Evolutionary conservation across 2,797 vertebrate genomes (phyloP).

Genomic region (Cyclopterus lumpus): DNA sequence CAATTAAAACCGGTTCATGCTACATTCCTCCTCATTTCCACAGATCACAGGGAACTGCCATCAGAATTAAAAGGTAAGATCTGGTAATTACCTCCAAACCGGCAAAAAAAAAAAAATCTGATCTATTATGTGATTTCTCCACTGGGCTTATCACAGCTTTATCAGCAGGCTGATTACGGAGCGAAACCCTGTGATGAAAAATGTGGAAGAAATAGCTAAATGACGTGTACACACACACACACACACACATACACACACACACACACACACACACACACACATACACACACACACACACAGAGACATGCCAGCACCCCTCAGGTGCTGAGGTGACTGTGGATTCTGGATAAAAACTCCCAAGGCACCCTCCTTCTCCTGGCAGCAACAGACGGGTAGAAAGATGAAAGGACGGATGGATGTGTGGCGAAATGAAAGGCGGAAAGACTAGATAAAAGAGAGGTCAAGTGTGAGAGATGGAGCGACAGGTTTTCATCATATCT

Average conservation of each 20-base stretch:
- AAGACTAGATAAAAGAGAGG: constrained; percentile 58
- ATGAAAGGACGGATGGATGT: constrained; percentile 58
- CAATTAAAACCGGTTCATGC: constrained; percentile 72
- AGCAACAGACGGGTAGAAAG: constrained; percentile 55
- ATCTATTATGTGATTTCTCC: constrained; percentile 73
- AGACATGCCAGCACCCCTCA: constrained; percentile 2
- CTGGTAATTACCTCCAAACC: constrained; percentile 74
- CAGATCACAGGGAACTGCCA: constrained; percentile 67
- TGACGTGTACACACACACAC: constrained; percentile 10
- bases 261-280: constrained; percentile 14
- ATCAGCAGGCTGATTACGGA: constrained; percentile 58
- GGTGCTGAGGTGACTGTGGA: constrained; percentile 44
- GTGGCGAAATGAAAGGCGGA: constrained; percentile 41
- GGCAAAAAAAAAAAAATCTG: constrained; percentile 49
- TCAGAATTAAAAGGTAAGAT: constrained; percentile 76
- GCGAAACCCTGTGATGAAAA: constrained; percentile 55
- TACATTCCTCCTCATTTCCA: constrained; percentile 71
- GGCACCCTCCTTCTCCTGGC: constrained; percentile 26
- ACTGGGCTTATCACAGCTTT: constrained; percentile 61
- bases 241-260: constrained; percentile 21
- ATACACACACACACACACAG: constrained; percentile 19
- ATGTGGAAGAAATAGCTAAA: constrained; percentile 54
- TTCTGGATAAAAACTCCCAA: constrained; percentile 54
- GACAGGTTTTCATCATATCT: constrained; percentile 47
- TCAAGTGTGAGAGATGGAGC: constrained; percentile 43